phyloP scores from a whole-genome alignment of 2,888 invertebrate species.

The Osedax fenrisi region DNA sequence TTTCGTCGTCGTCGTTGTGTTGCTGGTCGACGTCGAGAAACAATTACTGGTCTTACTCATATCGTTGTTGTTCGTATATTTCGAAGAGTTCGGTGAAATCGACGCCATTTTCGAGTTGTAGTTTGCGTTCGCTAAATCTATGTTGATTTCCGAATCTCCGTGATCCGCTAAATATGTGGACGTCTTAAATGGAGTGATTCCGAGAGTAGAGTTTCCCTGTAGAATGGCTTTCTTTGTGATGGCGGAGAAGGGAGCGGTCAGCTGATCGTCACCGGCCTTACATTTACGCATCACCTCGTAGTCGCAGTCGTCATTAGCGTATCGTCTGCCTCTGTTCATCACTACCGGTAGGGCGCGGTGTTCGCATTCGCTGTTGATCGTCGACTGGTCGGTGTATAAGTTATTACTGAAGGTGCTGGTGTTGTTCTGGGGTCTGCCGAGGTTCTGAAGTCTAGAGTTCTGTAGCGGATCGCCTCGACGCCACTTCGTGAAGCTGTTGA shows the following conservation, averaged over 20 bases:
- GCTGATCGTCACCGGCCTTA: conserved; percentile 28
- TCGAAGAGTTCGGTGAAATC: conserved; percentile 20
- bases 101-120: too few relatives aligned
- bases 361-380: not conserved
- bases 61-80: not conserved
- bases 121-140: too few relatives aligned
- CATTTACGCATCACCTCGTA: conserved; percentile 30
- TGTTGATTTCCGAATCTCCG: too few relatives aligned
- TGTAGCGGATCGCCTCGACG: conserved; percentile 32
- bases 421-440: not conserved
- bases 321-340: not conserved
- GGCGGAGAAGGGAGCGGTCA: conserved; percentile 31
- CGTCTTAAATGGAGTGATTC: conserved; percentile 38
- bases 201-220: conserved; percentile 34
- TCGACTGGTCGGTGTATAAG: not conserved
- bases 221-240: conserved; percentile 42
- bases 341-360: too few relatives aligned
- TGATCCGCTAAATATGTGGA: too few relatives aligned
- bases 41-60: not conserved
- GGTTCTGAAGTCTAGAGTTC: not conserved
- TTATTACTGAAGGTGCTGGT: not conserved
- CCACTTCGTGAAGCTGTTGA: conserved; percentile 44
- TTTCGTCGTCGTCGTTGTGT: conserved; percentile 30
- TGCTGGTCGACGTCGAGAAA: not conserved
- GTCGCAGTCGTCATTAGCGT: not conserved